These are phyloP conservation scores for Picus viridis DNA, from an alignment of 2,797 vertebrate species.

Conservation along the genomic window DNA sequence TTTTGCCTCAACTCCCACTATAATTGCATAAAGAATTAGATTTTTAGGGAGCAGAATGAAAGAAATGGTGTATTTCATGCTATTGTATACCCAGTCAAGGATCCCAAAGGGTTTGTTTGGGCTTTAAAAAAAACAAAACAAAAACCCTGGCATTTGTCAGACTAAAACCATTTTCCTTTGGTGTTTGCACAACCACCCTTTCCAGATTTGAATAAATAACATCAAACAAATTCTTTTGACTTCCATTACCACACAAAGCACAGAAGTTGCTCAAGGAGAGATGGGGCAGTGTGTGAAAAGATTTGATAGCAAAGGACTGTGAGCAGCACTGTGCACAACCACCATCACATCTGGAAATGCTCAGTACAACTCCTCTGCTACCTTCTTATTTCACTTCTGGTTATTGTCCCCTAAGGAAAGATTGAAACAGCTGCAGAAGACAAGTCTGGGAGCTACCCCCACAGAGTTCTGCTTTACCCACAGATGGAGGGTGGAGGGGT, in stretches of 20 bases:
- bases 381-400: neutral
- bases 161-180: conserved; percentile 64
- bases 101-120: conserved; percentile 61
- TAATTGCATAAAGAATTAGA: conserved; percentile 66
- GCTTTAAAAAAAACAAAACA: conserved; percentile 64
- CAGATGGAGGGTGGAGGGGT: neutral
- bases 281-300: neutral
- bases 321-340: neutral
- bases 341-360: neutral
- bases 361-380: neutral
- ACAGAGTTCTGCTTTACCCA: neutral
- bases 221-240: conserved; percentile 50
- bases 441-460: neutral
- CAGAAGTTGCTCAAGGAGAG: conserved; percentile 4
- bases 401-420: neutral
- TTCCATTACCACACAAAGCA: conserved; percentile 5
- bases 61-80: conserved; percentile 62
- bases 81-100: conserved; percentile 54
- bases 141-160: conserved; percentile 64
- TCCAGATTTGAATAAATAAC: conserved; percentile 60
- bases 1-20: conserved; percentile 53
- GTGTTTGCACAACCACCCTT: conserved; percentile 51
- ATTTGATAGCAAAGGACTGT: neutral
- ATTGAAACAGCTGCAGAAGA: neutral
- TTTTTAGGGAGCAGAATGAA: conserved; percentile 62